Percentiles rank a stretch among this genome's conserved stretches.
phyloP scores from a whole-genome alignment of 1,140 invertebrate species.

The Drosophila ambigua region DNA sequence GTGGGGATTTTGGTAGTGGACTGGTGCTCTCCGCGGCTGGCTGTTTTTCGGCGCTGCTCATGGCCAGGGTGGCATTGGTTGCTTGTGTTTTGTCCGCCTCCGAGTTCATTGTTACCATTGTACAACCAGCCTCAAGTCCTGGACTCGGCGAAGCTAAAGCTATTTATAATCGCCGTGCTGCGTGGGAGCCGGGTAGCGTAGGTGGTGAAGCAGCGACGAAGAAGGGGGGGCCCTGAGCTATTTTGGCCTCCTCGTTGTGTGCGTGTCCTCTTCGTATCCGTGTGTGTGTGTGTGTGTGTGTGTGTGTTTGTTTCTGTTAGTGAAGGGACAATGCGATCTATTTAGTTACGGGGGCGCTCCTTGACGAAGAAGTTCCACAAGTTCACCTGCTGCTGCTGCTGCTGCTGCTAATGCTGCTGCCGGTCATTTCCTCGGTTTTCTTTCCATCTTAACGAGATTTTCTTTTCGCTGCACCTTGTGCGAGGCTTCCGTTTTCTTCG shows the following conservation, averaged over 20 bases:
- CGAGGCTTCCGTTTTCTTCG: constrained; percentile 6
- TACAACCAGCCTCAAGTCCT: constrained; percentile 36
- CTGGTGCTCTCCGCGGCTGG: constrained; percentile 23
- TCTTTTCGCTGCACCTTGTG: no score
- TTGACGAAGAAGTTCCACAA: background rate
- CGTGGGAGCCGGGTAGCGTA: constrained; percentile 25
- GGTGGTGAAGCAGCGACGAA: background rate
- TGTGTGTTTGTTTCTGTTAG: constrained; percentile 27
- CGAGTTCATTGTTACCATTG: constrained; percentile 84
- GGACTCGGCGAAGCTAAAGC: background rate
- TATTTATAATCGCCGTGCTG: constrained; percentile 40
- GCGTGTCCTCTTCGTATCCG: constrained; percentile 15
- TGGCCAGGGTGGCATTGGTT: constrained; percentile 62
- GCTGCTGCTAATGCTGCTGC: constrained; percentile 19
- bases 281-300: constrained; percentile 17
- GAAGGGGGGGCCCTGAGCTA: constrained; percentile 3
- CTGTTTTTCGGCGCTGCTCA: constrained; percentile 55
- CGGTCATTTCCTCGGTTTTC: constrained; percentile 4
- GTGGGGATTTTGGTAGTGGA: constrained; percentile 12
- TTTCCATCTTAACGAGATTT: background rate
- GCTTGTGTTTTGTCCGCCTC: constrained; percentile 83
- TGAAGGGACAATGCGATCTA: background rate
- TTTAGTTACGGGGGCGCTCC: no score
- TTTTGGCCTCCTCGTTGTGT: constrained; percentile 22
- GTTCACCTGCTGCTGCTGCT: constrained; percentile 28